A percentile compares a stretch with the other conserved stretches of the same genome.
phyloP scores from a whole-genome alignment of 2,113 vertebrate species.

The Marmota monax region DNA sequence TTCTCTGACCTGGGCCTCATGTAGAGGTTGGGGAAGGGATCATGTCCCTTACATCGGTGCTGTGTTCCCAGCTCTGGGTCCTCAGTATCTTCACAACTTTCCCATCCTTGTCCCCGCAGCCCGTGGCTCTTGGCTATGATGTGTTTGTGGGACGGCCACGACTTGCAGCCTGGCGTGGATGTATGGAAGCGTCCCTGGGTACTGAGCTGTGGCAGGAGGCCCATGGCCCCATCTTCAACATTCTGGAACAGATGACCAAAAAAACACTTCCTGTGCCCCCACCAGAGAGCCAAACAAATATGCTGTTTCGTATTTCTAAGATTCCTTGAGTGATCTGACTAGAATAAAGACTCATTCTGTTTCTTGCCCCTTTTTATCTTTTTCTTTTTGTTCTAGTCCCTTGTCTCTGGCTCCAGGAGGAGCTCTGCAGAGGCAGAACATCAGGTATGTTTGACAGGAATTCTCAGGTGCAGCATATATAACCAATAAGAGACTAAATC shows the following conservation, averaged over 20 bases:
- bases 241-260: neutral
- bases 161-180: constrained; percentile 11
- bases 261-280: neutral
- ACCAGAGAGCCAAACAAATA: rapidly evolving
- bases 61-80: neutral
- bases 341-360: neutral
- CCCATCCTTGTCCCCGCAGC: neutral
- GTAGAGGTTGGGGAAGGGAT: neutral
- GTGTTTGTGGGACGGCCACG: neutral
- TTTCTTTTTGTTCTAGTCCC: neutral
- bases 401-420: neutral
- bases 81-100: neutral
- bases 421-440: neutral
- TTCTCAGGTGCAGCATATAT: neutral
- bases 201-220: constrained; percentile 52
- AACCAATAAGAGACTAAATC: neutral
- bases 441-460: neutral
- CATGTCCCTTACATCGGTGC: neutral
- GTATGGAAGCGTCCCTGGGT: constrained; percentile 53
- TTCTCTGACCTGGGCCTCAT: neutral
- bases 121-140: neutral
- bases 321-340: constrained; percentile 47
- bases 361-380: neutral
- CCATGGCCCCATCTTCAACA: rapidly evolving
- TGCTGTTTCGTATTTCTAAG: neutral